These are phyloP conservation scores for Pavo muticus DNA, from an alignment of 2,113 vertebrate genomes.

Conservation along the genomic window DNA sequence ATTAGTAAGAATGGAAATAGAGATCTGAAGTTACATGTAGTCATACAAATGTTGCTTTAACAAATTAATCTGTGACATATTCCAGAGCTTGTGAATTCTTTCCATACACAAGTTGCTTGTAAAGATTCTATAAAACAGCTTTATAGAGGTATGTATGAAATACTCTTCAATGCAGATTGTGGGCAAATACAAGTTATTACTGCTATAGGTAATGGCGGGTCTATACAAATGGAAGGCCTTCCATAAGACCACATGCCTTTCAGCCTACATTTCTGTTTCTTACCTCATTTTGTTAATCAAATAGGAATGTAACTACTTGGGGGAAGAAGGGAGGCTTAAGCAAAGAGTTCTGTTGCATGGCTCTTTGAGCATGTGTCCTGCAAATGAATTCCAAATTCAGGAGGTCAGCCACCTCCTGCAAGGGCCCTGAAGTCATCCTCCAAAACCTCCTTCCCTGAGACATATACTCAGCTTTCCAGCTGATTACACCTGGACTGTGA, in stretches of 20 bases:
- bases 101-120: not conserved
- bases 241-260: not conserved
- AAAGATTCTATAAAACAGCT: not conserved
- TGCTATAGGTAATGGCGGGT: not conserved
- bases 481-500: not conserved
- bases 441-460: not conserved
- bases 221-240: not conserved
- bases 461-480: not conserved
- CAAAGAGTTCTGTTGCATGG: not conserved
- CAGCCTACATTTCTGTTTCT: not conserved
- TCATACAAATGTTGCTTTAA: not conserved
- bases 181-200: not conserved
- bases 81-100: conserved; percentile 27
- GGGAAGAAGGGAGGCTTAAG: not conserved
- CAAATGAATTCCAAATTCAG: not conserved
- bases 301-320: not conserved
- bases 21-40: not conserved
- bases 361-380: not conserved
- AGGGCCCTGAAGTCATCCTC: not conserved
- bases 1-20: not conserved
- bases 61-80: not conserved
- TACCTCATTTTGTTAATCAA: not conserved
- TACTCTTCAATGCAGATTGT: not conserved
- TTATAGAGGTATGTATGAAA: not conserved
- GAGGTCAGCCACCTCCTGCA: not conserved